Percentiles rank a stretch among this genome's conserved stretches.
Conservation (phyloP, 2,113 vertebrate genomes). For the Probosciger aterrimus region DNA sequence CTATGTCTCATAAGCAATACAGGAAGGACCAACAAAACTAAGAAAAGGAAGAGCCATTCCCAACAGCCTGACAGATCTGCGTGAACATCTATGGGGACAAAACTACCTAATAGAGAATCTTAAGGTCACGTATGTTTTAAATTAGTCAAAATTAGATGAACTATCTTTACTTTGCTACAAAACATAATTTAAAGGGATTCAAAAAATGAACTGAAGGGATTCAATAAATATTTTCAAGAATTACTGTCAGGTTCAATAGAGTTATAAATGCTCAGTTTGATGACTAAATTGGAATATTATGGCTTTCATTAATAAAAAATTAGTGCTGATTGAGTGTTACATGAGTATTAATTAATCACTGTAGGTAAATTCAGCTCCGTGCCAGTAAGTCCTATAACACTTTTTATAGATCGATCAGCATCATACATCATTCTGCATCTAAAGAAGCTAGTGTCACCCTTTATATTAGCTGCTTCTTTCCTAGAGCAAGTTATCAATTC, state of each 20-base stretch:
- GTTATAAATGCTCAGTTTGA: conserved; percentile 59
- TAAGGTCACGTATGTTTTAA: background rate
- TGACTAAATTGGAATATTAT: conserved; percentile 69
- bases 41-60: background rate
- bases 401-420: background rate
- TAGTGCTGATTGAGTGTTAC: conserved; percentile 32
- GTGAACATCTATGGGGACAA: background rate
- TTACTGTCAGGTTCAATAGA: conserved; percentile 47
- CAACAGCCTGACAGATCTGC: background rate
- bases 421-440: background rate
- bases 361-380: conserved; percentile 54
- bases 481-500: background rate
- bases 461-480: background rate
- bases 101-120: background rate
- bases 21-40: background rate
- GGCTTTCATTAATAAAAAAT: conserved; percentile 61
- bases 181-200: background rate
- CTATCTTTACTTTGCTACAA: background rate
- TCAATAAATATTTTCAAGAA: conserved; percentile 65
- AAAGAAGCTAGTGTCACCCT: background rate
- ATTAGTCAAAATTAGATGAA: background rate
- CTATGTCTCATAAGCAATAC: background rate
- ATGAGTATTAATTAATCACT: conserved; percentile 66
- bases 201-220: conserved; percentile 29
- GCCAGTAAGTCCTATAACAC: conserved; percentile 24